A percentile compares a stretch with the other conserved stretches of the same genome.
Conservation (phyloP, 2,888 invertebrate genomes). For the Eutolmus rufibarbis region DNA sequence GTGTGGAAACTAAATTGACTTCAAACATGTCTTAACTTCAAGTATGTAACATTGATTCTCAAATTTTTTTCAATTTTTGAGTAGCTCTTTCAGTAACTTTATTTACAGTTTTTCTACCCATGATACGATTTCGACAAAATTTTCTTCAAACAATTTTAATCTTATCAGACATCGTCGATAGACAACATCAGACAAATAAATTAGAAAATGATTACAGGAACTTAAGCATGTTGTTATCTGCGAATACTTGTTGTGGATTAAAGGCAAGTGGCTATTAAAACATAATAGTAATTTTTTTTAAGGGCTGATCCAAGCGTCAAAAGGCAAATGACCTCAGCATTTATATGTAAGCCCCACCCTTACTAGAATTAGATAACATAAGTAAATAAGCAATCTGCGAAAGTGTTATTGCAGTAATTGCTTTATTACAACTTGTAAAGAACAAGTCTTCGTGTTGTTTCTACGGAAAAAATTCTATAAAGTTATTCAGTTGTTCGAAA, state of each 20-base stretch:
- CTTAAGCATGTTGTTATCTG: neutral
- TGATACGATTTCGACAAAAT: neutral
- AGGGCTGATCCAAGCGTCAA: neutral
- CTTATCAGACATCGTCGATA: neutral
- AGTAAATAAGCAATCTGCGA: no score
- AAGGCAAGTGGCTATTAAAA: neutral
- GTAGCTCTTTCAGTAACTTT: neutral
- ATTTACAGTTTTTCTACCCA: no score
- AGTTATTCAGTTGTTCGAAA: no score
- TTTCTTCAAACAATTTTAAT: neutral
- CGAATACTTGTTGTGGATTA: neutral
- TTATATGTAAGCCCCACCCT: neutral
- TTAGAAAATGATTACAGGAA: neutral
- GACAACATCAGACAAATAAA: neutral
- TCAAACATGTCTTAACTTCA: no score
- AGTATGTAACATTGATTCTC: neutral
- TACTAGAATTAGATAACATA: no score
- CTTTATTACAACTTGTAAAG: no score
- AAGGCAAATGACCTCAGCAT: neutral
- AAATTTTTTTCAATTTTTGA: neutral
- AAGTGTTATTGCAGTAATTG: no score
- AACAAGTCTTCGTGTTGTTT: no score
- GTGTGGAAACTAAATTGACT: no score
- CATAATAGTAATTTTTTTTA: neutral
- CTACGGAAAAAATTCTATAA: no score